Percentiles rank a stretch among this genome's conserved stretches.
Conservation (phyloP, 1,140 invertebrate genomes). For the Drosophila ficusphila region DNA sequence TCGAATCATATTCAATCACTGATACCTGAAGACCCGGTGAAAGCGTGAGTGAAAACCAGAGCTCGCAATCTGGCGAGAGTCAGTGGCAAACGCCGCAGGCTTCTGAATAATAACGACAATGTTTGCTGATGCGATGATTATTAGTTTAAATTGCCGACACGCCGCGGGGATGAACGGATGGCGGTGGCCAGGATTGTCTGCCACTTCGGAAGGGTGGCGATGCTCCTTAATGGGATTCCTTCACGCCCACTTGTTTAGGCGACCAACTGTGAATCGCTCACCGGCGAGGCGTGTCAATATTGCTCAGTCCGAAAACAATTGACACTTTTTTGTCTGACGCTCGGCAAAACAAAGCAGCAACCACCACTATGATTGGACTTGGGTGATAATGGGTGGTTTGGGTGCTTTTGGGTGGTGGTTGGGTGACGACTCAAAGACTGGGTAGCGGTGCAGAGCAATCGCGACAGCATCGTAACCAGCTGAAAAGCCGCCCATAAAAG, state of each 20-base stretch:
- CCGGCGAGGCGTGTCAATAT: slow-evolving; percentile 67
- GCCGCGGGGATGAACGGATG: slow-evolving; percentile 40
- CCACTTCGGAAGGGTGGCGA: slow-evolving; percentile 17
- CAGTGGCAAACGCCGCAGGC: slow-evolving; percentile 53
- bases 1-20: slow-evolving; percentile 26
- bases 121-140: slow-evolving; percentile 84
- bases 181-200: slow-evolving; percentile 28
- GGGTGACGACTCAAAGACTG: neutral
- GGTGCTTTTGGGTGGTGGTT: neutral
- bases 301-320: slow-evolving; percentile 52
- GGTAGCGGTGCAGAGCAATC: slow-evolving; percentile 35
- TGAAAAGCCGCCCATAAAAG: slow-evolving; percentile 79
- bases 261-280: slow-evolving; percentile 71
- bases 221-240: slow-evolving; percentile 78
- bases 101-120: slow-evolving; percentile 80
- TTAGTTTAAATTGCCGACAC: slow-evolving; percentile 81
- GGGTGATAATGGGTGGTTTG: neutral
- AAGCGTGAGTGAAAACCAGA: slow-evolving; percentile 8
- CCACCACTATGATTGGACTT: slow-evolving; percentile 15
- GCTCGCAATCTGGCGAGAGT: slow-evolving; percentile 64
- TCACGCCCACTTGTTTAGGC: slow-evolving; percentile 81
- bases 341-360: slow-evolving; percentile 57
- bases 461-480: slow-evolving; percentile 75
- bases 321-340: slow-evolving; percentile 57
- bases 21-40: neutral